Evolutionary conservation across 2,888 invertebrate genomes (phyloP), one percentile per base, ranked within the genome.

Genomic region (Chrysopilus asiliformis): DNA sequence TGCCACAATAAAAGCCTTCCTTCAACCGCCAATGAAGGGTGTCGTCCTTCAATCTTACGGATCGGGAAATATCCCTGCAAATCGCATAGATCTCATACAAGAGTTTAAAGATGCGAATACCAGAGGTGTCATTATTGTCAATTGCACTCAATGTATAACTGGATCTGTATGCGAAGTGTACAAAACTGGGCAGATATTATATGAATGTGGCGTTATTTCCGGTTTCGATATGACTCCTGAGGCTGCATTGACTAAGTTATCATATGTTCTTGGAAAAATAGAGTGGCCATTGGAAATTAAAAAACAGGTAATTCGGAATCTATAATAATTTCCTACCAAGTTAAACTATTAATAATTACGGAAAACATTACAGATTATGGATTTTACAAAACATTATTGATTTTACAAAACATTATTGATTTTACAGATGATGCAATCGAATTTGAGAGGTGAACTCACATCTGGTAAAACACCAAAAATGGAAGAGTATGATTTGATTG

Each of bases 21-120:
- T 81, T 24, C 72, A 79, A 45, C 76, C 85, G 2, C 83, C 90
- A 10, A 80, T 81, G 41, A 65, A 68, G 49, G 74, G 95, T 10
- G 78, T 94, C 1, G 83, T 97, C 1, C 60, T 97, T 26, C 87
- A 93, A 61, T 84, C 85, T 0, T 97, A 90, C 51, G 97, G 97
- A 0, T 74, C 85, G 0, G 97, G 97, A 0, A 97, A 98, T 55
- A 75, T 93, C 22, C 95, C 95, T 0, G 75, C 78, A 0, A 80
- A 82, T 53, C 72, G 89, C 7, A 63, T 65, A n/a, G 93, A 93
- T 48, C 65, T 97, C 2, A 60, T 91, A 6, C 66, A 72, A 0
- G 81, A 74, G 45, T 64, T 95, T 14, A 66, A 67, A 18, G 67
- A 68, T 0, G 91, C 93, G 0, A 68, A 79, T 0, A 60, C 72